Base-by-base conservation (phyloP, 2,113 vertebrate genomes). In the Cyanistes caeruleus region DNA sequence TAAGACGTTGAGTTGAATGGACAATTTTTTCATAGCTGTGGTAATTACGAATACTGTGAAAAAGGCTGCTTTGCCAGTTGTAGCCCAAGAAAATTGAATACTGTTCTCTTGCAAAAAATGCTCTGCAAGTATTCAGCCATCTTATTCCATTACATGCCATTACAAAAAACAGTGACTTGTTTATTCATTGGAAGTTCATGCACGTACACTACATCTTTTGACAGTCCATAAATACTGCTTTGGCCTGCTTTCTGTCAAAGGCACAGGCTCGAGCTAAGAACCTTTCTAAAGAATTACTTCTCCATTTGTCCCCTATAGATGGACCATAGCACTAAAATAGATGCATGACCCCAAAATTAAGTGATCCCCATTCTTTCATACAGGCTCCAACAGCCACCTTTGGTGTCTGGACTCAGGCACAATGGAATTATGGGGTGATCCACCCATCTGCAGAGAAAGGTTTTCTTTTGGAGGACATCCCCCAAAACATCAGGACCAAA, bases 21-120 rank as follows among this genome's bases (percentile, higher is more conserved):
- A 97, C 97, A 97, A 90, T 87, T 91, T 97, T 96, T 97, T 96
- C 91, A 74, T 93, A 94, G 94, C 83, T 79, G 74, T 81, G 69
- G 82, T 94, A 97, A 94, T 96, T 95, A 95, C 77, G 67, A 84
- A 87, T 79, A 88, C 70, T 93, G 96, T 93, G 95, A 75, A 90
- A 97, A 89, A 81, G 65, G 91, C 44, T 90, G 92, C 93, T 97
- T 90, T 82, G 64, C 82, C 95, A 80, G 52, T 27, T 62, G 58
- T 43, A 89, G 48, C 43, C 41, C 44, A 90, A 95, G 62, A 93
- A 95, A 97, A 88, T 24, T 6, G 33, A 96, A 78, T 82, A 68
- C 33, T 81, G 49, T 77, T 96, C 59, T 76, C 63, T 43, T 72
- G 55, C 25, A 93, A 87, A 87, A 82, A 77, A 79, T 37, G 25